Evolutionary conservation across 2,797 vertebrate species (phyloP), one percentile per base, ranked within the genome.

Genomic region (Clarias laeviceps): DNA sequence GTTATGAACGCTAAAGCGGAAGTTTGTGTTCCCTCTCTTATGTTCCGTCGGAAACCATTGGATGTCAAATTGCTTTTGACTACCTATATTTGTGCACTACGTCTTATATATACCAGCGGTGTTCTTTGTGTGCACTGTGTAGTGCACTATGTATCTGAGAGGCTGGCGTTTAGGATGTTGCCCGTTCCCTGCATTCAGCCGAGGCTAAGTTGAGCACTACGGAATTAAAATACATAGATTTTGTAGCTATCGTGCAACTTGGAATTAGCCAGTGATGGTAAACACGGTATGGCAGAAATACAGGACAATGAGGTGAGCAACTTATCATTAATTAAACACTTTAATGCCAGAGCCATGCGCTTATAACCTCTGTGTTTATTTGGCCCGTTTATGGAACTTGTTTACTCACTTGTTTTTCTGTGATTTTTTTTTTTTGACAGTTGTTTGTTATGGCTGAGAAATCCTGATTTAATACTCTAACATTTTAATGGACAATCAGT

Each of bases 211-310:
- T 24, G 79, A 82, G 27, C 59, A 18, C 61, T 64, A 65, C 61
- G 61, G 37, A 65, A 65, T 80, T 14, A 37, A 22, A 77, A 37
- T 3, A 34, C 24, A 15, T n/a, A 69, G 37, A 37, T 57, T 62
- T 73, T 27, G 34, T 74, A 73, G 24, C 29, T 68, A 40, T 29
- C 74, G 88, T 83, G 89, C 37, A 76, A 27, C 68, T 82, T 61
- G 56, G 69, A 86, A 83, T 50, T 80, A 82, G 76, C 86, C 40
- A 91, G 90, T 89, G 70, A 94, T 94, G 94, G 83, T 70, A 66
- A 11, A 82, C 87, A 64, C 80, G 92, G 92, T 87, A 96, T 96
- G 95, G 93, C 94, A 88, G 95, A 95, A 89, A 94, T 93, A 93
- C 93, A 91, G 90, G 94, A 95, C 88, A 91, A 89, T 89, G 94